Conservation (phyloP, 2,113 vertebrate species). For the Microcebus griseorufus region DNA sequence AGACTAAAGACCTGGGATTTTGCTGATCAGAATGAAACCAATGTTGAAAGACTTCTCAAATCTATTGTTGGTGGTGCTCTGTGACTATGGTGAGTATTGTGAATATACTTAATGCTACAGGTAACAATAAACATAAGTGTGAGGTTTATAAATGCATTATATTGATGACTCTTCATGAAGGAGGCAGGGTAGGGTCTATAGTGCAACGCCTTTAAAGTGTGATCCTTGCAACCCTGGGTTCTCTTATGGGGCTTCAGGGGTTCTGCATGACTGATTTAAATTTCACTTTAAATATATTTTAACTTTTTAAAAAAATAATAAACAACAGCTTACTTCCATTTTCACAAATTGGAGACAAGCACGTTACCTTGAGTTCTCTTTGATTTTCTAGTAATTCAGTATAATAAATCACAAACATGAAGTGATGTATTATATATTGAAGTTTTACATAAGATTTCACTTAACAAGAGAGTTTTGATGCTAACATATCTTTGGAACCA, state of each 20-base stretch:
- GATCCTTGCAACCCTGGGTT: neutral
- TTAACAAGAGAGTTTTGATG: neutral
- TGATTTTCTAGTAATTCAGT: neutral
- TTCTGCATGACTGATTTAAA: neutral
- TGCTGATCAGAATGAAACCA: slow-evolving; percentile 94
- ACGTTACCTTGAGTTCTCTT: neutral
- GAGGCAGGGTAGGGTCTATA: neutral
- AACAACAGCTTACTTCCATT: neutral
- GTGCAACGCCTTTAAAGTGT: neutral
- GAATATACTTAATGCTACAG: neutral
- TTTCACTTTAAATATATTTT: slow-evolving; percentile 6
- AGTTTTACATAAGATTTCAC: neutral
- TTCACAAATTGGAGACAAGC: neutral
- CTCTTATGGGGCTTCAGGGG: neutral
- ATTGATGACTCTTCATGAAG: neutral
- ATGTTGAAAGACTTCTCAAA: slow-evolving; percentile 88
- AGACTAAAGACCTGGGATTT: slow-evolving; percentile 86
- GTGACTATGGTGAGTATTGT: slow-evolving; percentile 92
- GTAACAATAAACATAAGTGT: neutral
- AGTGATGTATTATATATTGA: neutral
- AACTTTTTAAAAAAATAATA: neutral
- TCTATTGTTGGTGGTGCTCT: slow-evolving; percentile 90
- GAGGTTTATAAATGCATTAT: neutral
- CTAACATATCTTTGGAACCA: neutral
- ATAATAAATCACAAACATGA: neutral